Evolutionary conservation across 2,113 vertebrate genomes (phyloP).

Genomic region (Manacus vitellinus): DNA sequence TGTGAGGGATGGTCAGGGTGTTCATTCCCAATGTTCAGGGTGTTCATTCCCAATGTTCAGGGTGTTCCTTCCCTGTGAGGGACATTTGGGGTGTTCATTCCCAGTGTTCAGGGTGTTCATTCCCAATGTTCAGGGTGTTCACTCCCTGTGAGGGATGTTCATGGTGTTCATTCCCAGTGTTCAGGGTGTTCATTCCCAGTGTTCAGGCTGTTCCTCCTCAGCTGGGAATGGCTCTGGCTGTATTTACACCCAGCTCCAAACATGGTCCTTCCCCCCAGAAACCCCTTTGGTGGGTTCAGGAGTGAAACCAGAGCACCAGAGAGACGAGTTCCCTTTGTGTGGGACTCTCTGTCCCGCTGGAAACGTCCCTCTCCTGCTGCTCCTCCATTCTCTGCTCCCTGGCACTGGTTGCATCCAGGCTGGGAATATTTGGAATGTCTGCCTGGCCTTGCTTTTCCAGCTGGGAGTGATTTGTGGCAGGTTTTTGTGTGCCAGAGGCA

Average conservation of each 20-base stretch:
- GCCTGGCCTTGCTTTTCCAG: background rate
- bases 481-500: background rate
- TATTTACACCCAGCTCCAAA: background rate
- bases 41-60: too few species aligned
- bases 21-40: too few species aligned
- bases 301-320: background rate
- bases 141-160: too few species aligned
- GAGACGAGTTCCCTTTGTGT: background rate
- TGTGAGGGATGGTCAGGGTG: too few species aligned
- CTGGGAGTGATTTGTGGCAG: background rate
- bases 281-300: background rate
- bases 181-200: too few species aligned
- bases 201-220: background rate
- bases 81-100: too few species aligned
- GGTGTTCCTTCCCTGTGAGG: too few species aligned
- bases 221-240: background rate
- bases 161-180: background rate
- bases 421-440: background rate
- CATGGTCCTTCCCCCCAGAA: background rate
- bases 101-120: too few species aligned
- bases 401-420: slow-evolving; percentile 17
- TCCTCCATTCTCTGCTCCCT: background rate
- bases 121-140: too few species aligned
- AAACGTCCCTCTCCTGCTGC: slow-evolving; percentile 12
- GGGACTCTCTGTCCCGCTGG: background rate